Conservation (phyloP, 2,113 vertebrate species). For the Delphinus delphis region DNA sequence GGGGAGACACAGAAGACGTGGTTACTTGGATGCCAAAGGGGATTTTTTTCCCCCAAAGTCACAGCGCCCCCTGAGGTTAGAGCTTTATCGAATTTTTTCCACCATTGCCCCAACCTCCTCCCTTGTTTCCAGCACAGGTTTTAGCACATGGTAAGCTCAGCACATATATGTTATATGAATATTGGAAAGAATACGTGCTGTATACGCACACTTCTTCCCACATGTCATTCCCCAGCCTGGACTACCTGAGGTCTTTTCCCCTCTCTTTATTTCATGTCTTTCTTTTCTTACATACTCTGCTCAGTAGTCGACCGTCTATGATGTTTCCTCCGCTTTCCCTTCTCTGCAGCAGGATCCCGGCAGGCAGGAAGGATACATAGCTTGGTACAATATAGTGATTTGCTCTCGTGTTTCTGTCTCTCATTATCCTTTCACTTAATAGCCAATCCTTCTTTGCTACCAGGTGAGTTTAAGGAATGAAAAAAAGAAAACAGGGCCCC, state of each 20-base stretch:
- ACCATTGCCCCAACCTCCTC: not conserved
- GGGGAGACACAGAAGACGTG: not conserved
- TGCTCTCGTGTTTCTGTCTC: not conserved
- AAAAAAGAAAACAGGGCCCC: not conserved
- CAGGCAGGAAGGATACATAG: not conserved
- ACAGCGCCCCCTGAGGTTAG: not conserved
- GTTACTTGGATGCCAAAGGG: not conserved
- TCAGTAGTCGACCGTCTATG: not conserved
- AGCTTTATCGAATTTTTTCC: not conserved
- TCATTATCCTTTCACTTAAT: not conserved
- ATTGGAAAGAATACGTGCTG: not conserved
- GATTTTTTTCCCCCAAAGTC: not conserved
- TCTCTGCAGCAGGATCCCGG: not conserved
- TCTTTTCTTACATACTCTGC: not conserved
- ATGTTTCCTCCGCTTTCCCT: not conserved
- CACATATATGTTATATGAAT: not conserved
- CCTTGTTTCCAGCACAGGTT: not conserved
- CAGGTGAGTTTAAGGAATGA: not conserved
- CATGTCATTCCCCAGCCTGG: not conserved
- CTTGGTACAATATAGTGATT: not conserved
- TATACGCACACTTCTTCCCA: not conserved
- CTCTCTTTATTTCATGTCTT: not conserved
- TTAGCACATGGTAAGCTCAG: not conserved
- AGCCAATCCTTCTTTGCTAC: not conserved
- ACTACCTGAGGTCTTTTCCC: fast-evolving